These are phyloP conservation scores for Orthonychiurus folsomi DNA, from an alignment of 2,888 invertebrate genomes.

Conservation along the genomic window DNA sequence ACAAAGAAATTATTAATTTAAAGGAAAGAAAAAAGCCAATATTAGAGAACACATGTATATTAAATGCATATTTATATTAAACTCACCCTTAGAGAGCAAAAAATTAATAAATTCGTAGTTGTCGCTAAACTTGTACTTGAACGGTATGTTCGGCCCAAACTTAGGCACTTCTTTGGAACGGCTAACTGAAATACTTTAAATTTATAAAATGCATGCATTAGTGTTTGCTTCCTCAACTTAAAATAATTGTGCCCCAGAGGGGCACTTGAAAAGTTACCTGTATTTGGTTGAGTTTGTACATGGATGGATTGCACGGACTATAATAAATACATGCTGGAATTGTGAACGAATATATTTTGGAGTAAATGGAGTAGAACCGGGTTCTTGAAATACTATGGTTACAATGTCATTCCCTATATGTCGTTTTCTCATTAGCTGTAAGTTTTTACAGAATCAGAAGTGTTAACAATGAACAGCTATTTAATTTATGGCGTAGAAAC, in stretches of 20 bases:
- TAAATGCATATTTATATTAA: not conserved
- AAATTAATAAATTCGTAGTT: conserved; percentile 92
- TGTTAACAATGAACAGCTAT: no score
- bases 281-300: conserved; percentile 86
- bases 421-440: conserved; percentile 72
- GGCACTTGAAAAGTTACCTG: conserved; percentile 48
- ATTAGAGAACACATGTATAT: not conserved
- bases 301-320: conserved; percentile 79
- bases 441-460: no score
- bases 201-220: not conserved
- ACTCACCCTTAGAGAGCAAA: conserved; percentile 70
- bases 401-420: conserved; percentile 98
- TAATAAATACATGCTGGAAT: conserved; percentile 94
- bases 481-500: no score
- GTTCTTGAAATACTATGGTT: conserved; percentile 89
- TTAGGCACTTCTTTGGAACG: conserved; percentile 89
- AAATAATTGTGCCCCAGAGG: not conserved
- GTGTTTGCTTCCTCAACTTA: not conserved
- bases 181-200: conserved; percentile 50
- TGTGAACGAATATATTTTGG: conserved; percentile 90
- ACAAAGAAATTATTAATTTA: conserved; percentile 33
- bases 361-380: conserved; percentile 84
- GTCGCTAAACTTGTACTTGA: conserved; percentile 76
- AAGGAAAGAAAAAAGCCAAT: not conserved
- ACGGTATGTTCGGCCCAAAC: conserved; percentile 90